Conservation (phyloP, 2,797 vertebrate species). For the Acanthis flammea region DNA sequence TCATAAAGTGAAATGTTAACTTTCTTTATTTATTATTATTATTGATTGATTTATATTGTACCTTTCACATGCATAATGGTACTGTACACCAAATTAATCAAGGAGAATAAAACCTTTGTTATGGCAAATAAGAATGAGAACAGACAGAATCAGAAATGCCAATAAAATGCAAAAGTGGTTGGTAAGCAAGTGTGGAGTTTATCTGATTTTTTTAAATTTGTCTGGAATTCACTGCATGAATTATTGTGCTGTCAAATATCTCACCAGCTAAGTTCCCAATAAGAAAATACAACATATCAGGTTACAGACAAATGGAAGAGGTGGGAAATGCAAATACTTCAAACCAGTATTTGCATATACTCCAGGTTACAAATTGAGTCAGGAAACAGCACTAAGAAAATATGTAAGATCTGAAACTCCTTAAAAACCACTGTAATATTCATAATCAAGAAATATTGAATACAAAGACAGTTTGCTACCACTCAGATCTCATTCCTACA, state of each 20-base stretch:
- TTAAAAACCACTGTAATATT: background rate
- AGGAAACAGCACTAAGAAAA: background rate
- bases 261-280: background rate
- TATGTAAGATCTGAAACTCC: background rate
- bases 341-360: background rate
- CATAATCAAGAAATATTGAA: conserved; percentile 12
- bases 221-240: background rate
- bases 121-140: conserved; percentile 18
- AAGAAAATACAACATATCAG: background rate
- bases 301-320: background rate
- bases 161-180: conserved; percentile 4
- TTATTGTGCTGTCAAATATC: background rate
- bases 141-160: conserved; percentile 3
- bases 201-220: conserved; percentile 12
- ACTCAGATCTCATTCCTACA: background rate
- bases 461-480: background rate
- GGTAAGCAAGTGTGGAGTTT: background rate
- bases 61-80: background rate
- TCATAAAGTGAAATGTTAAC: background rate
- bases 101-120: conserved; percentile 14
- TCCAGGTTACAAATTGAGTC: background rate
- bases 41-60: conserved; percentile 36
- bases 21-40: conserved; percentile 20
- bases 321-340: background rate
- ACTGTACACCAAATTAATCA: conserved; percentile 45